Conservation (phyloP, 1,140 invertebrate genomes). For the Eufriesea mexicana region DNA sequence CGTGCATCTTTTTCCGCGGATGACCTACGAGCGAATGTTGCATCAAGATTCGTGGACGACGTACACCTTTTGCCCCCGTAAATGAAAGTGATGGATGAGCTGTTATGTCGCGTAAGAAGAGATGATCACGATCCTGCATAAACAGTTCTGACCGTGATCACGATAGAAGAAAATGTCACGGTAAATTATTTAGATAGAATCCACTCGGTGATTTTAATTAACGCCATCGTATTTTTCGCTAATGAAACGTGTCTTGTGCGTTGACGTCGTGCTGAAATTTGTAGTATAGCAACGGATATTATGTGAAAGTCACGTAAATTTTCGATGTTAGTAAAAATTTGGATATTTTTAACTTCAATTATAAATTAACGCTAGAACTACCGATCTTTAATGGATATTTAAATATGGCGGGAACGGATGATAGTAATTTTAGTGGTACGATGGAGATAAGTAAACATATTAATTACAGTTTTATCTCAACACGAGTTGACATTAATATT, state of each 20-base stretch:
- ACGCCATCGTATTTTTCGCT: constrained; percentile 16
- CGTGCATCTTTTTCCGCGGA: not conserved
- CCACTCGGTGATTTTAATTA: constrained; percentile 16
- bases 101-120: constrained; percentile 32
- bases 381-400: no score
- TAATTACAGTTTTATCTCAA: no score
- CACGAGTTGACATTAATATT: no score
- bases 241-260: not conserved
- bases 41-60: constrained; percentile 33
- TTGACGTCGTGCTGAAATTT: no score
- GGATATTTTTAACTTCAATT: no score
- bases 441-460: no score
- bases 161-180: constrained; percentile 37
- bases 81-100: constrained; percentile 59
- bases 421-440: no score
- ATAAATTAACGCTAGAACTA: no score
- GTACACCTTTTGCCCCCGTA: constrained; percentile 41
- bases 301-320: no score
- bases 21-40: constrained; percentile 23
- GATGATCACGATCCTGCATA: constrained; percentile 29
- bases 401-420: no score
- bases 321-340: no score
- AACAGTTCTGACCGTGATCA: constrained; percentile 35
- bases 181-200: constrained; percentile 43
- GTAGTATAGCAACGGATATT: no score